Base-by-base conservation (phyloP, 2,113 vertebrate species). In the Abramis brama region DNA sequence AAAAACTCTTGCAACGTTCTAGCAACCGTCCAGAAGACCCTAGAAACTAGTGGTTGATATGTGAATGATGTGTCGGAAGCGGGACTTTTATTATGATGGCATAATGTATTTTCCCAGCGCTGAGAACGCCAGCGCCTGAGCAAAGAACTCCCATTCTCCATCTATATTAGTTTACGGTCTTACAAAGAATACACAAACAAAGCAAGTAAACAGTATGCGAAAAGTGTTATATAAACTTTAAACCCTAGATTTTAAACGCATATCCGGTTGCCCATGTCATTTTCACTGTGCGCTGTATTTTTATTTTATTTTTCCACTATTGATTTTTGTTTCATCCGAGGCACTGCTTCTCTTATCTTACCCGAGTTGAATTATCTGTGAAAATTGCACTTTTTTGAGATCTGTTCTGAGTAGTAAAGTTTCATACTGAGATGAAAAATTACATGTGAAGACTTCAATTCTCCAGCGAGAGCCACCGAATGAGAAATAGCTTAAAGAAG, bases 351-450 rank as follows among this genome's bases (percentile, higher is more conserved):
- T 76, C 6, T 27, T 39, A n/a, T 0, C 73, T 45, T 50, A 43
- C 45, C 5, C 47, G 11, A 75, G n/a, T 15, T 75, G 23, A 75
- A 25, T 47, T 50, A 6, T 15, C 66, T 39, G 68, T 39, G 21
- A 43, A 21, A 75, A 75, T 27, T 0, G 43, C 13, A 7, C 23
- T 36, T 52, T 50, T 52, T 76, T 27, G 8, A 76, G n/a, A 17
- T 52, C 74, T 76, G 74, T 19, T 76, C 15, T 10, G n/a, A 75
- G 73, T 50, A 76, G 2, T 50, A 27, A 76, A 71, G 68, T 5
- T 39, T 70, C 68, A 23, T 36, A 25, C 71, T 17, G 50, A 78
- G 75, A 52, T 78, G 45, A 57, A 78, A 75, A 75, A 75, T 75
- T 0, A 17, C 43, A 25, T 50, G 71, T 15, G 43, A 74, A 73